phyloP scores from a whole-genome alignment of 2,888 invertebrate species.

The Acheta domesticus region DNA sequence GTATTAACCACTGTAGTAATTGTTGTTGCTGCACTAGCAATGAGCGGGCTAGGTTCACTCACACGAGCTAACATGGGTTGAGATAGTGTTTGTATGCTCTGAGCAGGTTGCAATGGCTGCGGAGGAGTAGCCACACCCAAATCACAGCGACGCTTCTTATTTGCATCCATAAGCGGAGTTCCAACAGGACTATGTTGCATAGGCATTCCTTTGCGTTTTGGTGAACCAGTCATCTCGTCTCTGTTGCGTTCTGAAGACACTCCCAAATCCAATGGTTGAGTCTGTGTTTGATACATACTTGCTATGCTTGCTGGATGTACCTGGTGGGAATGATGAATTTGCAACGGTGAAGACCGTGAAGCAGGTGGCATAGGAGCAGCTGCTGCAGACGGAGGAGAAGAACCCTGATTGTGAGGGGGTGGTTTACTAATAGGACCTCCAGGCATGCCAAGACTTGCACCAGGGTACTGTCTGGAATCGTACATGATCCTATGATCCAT shows the following conservation, averaged over 20 bases:
- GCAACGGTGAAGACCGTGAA: slow-evolving; percentile 35
- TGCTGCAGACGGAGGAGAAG: slow-evolving; percentile 34
- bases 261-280: slow-evolving; percentile 75
- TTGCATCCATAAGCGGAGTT: slow-evolving; percentile 55
- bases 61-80: slow-evolving; percentile 55
- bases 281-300: slow-evolving; percentile 56
- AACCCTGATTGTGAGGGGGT: slow-evolving; percentile 37
- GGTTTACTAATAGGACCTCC: slow-evolving; percentile 41
- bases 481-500: slow-evolving; percentile 45
- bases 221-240: slow-evolving; percentile 47
- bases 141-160: slow-evolving; percentile 54
- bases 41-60: slow-evolving; percentile 65
- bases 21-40: slow-evolving; percentile 53
- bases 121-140: slow-evolving; percentile 18
- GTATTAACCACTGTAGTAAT: slow-evolving; percentile 67
- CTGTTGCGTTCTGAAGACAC: slow-evolving; percentile 46
- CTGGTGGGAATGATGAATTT: slow-evolving; percentile 35
- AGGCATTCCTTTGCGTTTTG: slow-evolving; percentile 61
- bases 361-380: slow-evolving; percentile 36
- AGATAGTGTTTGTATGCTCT: slow-evolving; percentile 40
- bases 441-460: slow-evolving; percentile 39
- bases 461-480: slow-evolving; percentile 42
- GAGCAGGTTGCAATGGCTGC: slow-evolving; percentile 27
- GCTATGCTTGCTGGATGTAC: slow-evolving; percentile 46
- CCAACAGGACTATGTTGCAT: slow-evolving; percentile 50